A percentile compares a stretch with the other conserved stretches of the same genome.
These are phyloP conservation scores for Thripadectes ignobilis DNA, from an alignment of 2,797 vertebrate species.

Conservation along the genomic window DNA sequence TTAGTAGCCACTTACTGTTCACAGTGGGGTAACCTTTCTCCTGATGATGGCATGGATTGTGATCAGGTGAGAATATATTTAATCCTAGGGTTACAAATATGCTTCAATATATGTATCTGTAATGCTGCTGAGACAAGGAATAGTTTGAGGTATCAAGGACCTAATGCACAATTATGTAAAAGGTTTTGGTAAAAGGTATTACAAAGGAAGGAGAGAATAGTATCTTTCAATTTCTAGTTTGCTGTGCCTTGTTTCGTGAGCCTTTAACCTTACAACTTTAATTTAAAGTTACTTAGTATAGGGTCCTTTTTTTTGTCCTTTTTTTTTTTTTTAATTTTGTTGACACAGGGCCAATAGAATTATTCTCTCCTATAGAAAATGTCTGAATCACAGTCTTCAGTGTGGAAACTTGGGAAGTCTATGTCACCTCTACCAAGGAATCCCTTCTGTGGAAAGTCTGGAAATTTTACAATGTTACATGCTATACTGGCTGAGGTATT, in stretches of 20 bases:
- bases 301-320: not conserved
- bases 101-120: not conserved
- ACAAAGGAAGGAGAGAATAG: not conserved
- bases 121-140: not conserved
- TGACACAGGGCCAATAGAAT: not conserved
- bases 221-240: not conserved
- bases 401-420: not conserved
- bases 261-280: not conserved
- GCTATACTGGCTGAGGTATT: conserved; percentile 14
- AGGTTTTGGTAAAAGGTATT: not conserved
- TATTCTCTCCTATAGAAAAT: not conserved
- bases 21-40: not conserved
- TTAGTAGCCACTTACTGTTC: not conserved
- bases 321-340: not conserved
- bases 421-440: conserved; percentile 43
- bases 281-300: not conserved
- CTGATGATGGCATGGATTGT: not conserved
- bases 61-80: not conserved
- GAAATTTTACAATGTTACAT: not conserved
- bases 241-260: not conserved
- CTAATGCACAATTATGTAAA: not conserved
- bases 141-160: not conserved
- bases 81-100: not conserved
- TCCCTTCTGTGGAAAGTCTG: conserved; percentile 19
- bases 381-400: not conserved